Percentiles rank a stretch among this genome's conserved stretches.
Evolutionary conservation across 1,140 invertebrate genomes (phyloP).

Genomic region (Rhagoletis pomonella): DNA sequence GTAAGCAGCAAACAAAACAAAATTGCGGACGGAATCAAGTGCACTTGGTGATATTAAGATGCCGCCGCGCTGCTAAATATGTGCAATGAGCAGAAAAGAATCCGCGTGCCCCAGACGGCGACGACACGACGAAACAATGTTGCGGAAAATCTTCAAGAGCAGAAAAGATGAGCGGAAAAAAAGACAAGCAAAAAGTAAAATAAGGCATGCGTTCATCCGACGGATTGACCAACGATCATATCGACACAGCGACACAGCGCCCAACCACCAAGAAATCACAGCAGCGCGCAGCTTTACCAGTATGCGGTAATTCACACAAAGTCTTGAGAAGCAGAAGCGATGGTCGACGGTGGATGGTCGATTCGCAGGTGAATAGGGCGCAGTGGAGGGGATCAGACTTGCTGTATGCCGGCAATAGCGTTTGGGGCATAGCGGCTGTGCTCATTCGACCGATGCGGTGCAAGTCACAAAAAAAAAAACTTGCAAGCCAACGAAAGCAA

Average conservation of each 20-base stretch:
- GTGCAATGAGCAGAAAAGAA: constrained; percentile 39
- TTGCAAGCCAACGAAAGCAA: neutral
- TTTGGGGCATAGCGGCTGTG: constrained; percentile 47
- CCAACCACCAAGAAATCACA: constrained; percentile 39
- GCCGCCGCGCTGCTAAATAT: neutral
- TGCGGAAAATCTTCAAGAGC: neutral
- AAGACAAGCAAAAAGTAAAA: neutral
- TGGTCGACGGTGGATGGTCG: neutral
- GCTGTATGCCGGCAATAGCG: neutral
- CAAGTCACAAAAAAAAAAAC: neutral
- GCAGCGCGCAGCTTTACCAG: neutral
- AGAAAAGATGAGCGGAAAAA: constrained; percentile 12
- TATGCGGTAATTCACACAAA: constrained; percentile 43
- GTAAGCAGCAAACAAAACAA: neutral
- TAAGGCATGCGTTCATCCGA: neutral
- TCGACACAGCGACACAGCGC: neutral
- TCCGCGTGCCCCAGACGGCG: constrained; percentile 13
- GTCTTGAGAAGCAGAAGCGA: neutral
- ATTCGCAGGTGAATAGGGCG: neutral
- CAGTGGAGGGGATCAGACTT: neutral
- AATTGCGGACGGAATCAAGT: neutral
- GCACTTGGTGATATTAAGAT: constrained; percentile 7
- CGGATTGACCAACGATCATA: neutral
- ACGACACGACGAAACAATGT: constrained; percentile 10
- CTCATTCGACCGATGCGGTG: constrained; percentile 15